Evolutionary conservation across 1,140 invertebrate genomes (phyloP).

Genomic region (Procambarus clarkii): DNA sequence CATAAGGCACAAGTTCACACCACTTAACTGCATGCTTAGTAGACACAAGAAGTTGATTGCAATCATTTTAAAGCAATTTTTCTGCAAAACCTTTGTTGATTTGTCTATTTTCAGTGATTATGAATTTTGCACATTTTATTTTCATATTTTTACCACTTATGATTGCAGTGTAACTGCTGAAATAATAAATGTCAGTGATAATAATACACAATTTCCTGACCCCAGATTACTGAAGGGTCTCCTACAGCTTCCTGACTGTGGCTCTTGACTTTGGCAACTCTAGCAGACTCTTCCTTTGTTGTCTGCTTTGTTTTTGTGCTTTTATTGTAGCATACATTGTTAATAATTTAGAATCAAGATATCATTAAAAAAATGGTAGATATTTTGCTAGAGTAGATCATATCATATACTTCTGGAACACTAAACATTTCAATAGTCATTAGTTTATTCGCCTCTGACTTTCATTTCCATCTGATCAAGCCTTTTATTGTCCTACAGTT

Average conservation of each 20-base stretch:
- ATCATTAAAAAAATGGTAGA: not conserved
- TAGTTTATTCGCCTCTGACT: constrained; percentile 22
- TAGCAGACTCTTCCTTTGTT: constrained; percentile 15
- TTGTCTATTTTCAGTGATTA: constrained; percentile 13
- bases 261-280: constrained; percentile 1
- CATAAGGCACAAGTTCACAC: constrained; percentile 69
- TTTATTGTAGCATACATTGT: constrained; percentile 11
- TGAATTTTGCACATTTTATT: constrained; percentile 31
- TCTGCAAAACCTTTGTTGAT: constrained; percentile 41
- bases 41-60: constrained; percentile 63
- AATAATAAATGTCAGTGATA: not conserved
- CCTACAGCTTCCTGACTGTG: constrained; percentile 6
- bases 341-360: constrained; percentile 5
- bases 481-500: constrained; percentile 48
- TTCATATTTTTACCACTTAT: constrained; percentile 25
- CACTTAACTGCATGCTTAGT: constrained; percentile 66
- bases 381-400: constrained; percentile 41
- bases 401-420: not conserved
- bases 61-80: constrained; percentile 47
- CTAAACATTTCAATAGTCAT: not conserved
- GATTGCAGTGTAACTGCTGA: constrained; percentile 53
- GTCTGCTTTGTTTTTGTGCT: constrained; percentile 27
- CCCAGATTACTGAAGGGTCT: not conserved
- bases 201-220: constrained; percentile 9
- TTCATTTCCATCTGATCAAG: constrained; percentile 25